Evolutionary conservation across 2,888 invertebrate species (phyloP).

Genomic region (Omphaloscelis lunosa): DNA sequence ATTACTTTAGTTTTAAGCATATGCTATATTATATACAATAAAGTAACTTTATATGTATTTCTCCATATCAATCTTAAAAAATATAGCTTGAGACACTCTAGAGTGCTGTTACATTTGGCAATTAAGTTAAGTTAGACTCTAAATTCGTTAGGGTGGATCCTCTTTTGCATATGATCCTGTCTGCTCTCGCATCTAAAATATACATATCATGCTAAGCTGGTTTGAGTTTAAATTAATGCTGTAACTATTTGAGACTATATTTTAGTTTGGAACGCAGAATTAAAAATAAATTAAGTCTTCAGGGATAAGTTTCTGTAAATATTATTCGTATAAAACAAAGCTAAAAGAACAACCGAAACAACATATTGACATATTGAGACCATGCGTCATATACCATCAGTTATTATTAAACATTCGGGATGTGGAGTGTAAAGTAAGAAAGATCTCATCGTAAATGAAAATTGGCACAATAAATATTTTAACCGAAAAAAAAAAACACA

Average conservation of each 20-base stretch:
- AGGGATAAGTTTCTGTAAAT: conserved; percentile 1
- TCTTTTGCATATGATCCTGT: conserved; percentile 51
- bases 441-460: conserved; percentile 29
- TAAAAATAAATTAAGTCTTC: background rate
- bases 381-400: background rate
- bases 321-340: background rate
- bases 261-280: conserved; percentile 14
- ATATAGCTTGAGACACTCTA: conserved; percentile 36
- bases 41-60: conserved; percentile 39
- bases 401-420: conserved; percentile 3
- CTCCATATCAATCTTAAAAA: conserved; percentile 50
- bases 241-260: conserved; percentile 24
- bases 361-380: background rate
- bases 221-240: conserved; percentile 29
- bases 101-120: conserved; percentile 27
- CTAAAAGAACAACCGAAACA: background rate
- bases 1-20: conserved; percentile 66
- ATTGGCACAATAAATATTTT: conserved; percentile 36
- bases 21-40: conserved; percentile 51
- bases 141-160: conserved; percentile 48
- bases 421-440: conserved; percentile 32
- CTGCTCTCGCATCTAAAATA: conserved; percentile 33
- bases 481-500: conserved; percentile 31
- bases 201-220: conserved; percentile 19
- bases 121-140: conserved; percentile 51